Conservation (phyloP, 2,797 vertebrate genomes). For the Neoniphon sammara region DNA sequence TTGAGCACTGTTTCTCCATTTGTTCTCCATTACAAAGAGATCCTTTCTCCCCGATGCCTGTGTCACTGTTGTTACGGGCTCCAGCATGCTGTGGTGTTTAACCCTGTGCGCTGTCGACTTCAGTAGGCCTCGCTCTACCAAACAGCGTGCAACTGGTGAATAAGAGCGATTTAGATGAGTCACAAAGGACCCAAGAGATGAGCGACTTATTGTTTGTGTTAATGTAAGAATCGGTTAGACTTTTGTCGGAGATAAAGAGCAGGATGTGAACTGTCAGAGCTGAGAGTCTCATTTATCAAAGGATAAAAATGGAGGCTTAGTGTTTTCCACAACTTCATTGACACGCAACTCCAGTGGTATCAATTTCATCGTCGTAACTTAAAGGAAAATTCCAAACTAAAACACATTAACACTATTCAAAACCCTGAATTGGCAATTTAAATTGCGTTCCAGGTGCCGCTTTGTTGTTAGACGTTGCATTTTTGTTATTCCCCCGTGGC, state of each 20-base stretch:
- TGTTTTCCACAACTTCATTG: background rate
- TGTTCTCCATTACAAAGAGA: constrained; percentile 71
- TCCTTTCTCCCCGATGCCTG: constrained; percentile 56
- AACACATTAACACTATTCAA: too few species aligned
- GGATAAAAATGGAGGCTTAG: constrained; percentile 20
- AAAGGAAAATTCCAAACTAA: background rate
- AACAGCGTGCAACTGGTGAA: constrained; percentile 61
- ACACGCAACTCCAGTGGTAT: background rate
- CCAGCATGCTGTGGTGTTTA: constrained; percentile 39
- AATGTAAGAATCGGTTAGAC: constrained; percentile 52
- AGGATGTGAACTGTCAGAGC: constrained; percentile 28
- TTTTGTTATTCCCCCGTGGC: too few species aligned
- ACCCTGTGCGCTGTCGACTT: constrained; percentile 54
- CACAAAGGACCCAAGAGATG: constrained; percentile 64
- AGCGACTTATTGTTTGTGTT: constrained; percentile 61
- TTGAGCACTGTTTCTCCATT: constrained; percentile 62
- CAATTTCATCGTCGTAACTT: background rate
- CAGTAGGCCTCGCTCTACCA: constrained; percentile 28
- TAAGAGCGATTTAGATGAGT: constrained; percentile 67
- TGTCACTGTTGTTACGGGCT: constrained; percentile 41
- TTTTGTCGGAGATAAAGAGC: constrained; percentile 31
- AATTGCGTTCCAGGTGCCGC: too few species aligned
- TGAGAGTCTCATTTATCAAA: constrained; percentile 36
- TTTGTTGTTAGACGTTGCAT: too few species aligned
- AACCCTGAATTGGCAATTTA: too few species aligned